Percentiles rank a stretch among this genome's conserved stretches.
These are phyloP conservation scores for Arrhamphus sclerolepis DNA, from an alignment of 2,797 vertebrate genomes.

Conservation along the genomic window DNA sequence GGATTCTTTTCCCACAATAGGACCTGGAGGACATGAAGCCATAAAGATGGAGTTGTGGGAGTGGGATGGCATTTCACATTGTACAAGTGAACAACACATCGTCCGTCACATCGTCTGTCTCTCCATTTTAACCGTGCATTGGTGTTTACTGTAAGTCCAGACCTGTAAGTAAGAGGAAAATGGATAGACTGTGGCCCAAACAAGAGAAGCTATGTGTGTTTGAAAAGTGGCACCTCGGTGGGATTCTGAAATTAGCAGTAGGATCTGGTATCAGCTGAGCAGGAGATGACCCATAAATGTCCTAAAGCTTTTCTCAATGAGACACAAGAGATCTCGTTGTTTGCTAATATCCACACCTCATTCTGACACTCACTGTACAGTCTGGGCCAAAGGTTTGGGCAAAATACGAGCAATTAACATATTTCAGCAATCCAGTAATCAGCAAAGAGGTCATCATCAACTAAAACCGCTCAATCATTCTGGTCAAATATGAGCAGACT, in stretches of 20 bases:
- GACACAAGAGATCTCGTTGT: slow-evolving; percentile 9
- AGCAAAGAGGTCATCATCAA: too few relatives aligned
- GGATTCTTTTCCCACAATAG: slow-evolving; percentile 56
- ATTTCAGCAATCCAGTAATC: too few relatives aligned
- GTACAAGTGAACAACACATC: slow-evolving; percentile 11
- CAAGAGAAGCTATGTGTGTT: slow-evolving; percentile 7
- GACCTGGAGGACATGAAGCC: slow-evolving; percentile 61
- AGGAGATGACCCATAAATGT: slow-evolving; percentile 11
- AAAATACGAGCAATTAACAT: too few relatives aligned
- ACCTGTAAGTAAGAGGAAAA: slow-evolving; percentile 20
- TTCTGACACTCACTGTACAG: not conserved
- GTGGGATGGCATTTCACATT: slow-evolving; percentile 49
- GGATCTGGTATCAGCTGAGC: slow-evolving; percentile 28
- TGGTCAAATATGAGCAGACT: too few relatives aligned
- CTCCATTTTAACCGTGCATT: slow-evolving; percentile 38
- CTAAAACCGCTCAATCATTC: too few relatives aligned
- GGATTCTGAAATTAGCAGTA: slow-evolving; percentile 1
- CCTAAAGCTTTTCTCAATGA: slow-evolving; percentile 13
- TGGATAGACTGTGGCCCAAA: not conserved
- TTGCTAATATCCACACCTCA: not conserved
- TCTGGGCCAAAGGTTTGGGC: too few relatives aligned
- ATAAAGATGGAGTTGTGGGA: slow-evolving; percentile 67
- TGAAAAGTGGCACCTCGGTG: slow-evolving; percentile 28
- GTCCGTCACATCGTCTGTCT: not conserved
- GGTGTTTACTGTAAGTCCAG: slow-evolving; percentile 36